phyloP scores from a whole-genome alignment of 2,797 vertebrate genomes.

The Rallus crepitans region DNA sequence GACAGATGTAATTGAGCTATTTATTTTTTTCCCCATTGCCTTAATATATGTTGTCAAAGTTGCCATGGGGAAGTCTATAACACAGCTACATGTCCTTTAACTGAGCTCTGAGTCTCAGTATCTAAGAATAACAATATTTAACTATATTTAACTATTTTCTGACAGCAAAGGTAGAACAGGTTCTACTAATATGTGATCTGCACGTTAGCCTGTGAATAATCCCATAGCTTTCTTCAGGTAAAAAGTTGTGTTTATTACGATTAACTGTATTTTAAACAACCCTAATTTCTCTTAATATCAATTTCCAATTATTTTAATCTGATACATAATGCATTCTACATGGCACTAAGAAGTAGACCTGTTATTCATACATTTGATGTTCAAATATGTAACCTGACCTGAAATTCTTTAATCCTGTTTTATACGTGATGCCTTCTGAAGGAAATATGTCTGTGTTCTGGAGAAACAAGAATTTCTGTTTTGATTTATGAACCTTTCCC shows the following conservation, averaged over 20 bases:
- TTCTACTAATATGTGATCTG: not conserved
- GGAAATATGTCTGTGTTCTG: not conserved
- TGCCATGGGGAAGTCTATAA: not conserved
- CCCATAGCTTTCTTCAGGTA: not conserved
- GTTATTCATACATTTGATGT: not conserved
- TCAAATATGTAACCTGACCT: not conserved
- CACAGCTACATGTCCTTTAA: not conserved
- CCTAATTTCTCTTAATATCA: not conserved
- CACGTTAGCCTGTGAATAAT: not conserved
- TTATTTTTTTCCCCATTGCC: not conserved
- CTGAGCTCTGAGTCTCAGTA: not conserved
- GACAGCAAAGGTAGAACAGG: not conserved
- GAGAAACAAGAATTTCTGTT: conserved; percentile 4
- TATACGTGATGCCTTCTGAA: not conserved
- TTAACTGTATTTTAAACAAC: not conserved
- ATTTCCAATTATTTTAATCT: not conserved
- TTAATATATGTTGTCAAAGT: not conserved
- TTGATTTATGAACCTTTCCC: not conserved
- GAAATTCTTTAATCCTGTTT: not conserved
- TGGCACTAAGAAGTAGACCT: not conserved
- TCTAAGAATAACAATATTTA: not conserved
- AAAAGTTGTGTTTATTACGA: not conserved
- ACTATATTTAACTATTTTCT: not conserved
- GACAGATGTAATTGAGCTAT: rapidly evolving
- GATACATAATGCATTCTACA: not conserved